A percentile compares a stretch with the other conserved stretches of the same genome.
These are phyloP conservation scores for Phenganax stokvisi DNA, from an alignment of 92 coral and sea anemone species.

Conservation along the genomic window DNA sequence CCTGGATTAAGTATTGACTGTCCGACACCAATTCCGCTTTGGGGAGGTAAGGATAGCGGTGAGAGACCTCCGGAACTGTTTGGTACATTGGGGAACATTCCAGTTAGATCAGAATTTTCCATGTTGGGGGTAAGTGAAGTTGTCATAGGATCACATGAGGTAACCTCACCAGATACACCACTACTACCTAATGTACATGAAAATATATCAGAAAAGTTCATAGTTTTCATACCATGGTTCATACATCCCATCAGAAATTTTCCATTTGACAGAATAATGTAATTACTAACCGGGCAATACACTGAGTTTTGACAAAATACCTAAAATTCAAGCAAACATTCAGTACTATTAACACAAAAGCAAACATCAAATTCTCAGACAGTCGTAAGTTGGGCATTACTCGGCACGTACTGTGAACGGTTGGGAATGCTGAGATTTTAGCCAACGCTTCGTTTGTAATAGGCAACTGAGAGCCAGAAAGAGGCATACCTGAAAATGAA, in stretches of 20 bases:
- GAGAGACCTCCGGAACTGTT: constrained; percentile 39
- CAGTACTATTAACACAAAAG: neutral
- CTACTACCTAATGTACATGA: constrained; percentile 7
- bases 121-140: constrained; percentile 21
- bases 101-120: constrained; percentile 30
- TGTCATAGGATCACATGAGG: constrained; percentile 35
- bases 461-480: constrained; percentile 57
- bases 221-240: neutral
- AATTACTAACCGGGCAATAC: constrained; percentile 18
- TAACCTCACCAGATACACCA: constrained; percentile 18
- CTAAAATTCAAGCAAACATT: neutral
- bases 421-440: constrained; percentile 92
- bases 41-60: constrained; percentile 25
- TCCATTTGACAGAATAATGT: neutral
- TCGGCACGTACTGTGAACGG: constrained; percentile 80
- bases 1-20: constrained; percentile 40
- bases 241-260: neutral
- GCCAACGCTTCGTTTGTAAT: constrained; percentile 83
- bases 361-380: too few species aligned
- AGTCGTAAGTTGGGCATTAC: neutral
- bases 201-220: neutral
- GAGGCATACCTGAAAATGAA: constrained; percentile 28
- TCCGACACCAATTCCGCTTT: constrained; percentile 6
- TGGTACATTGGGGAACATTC: constrained; percentile 39
- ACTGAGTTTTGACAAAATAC: constrained; percentile 37